Conservation (phyloP, 2,888 invertebrate species). For the Epirrita christyi region DNA sequence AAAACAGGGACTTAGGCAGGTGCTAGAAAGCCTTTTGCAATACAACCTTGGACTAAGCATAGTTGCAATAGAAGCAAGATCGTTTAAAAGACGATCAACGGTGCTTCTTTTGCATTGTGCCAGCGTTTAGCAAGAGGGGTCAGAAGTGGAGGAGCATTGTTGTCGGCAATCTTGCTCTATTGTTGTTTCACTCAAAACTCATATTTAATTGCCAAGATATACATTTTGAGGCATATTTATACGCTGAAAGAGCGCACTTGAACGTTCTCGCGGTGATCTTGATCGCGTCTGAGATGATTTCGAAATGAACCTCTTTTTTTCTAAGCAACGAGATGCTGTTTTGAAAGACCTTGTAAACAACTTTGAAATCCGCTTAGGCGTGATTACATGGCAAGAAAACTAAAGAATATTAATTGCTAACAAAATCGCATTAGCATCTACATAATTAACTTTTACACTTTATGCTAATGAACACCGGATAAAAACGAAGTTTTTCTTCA, state of each 20-base stretch:
- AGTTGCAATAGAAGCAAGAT: conserved; percentile 73
- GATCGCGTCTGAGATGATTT: conserved; percentile 58
- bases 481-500: conserved; percentile 51
- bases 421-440: conserved; percentile 49
- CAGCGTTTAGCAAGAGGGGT: conserved; percentile 73
- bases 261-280: conserved; percentile 49
- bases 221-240: conserved; percentile 38
- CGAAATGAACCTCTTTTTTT: not conserved
- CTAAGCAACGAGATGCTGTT: not conserved
- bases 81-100: conserved; percentile 82
- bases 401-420: conserved; percentile 32
- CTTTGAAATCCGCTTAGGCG: conserved; percentile 21
- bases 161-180: conserved; percentile 62
- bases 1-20: conserved; percentile 67
- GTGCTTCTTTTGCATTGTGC: conserved; percentile 73
- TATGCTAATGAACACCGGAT: conserved; percentile 54
- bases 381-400: conserved; percentile 34
- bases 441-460: conserved; percentile 54
- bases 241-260: conserved; percentile 26
- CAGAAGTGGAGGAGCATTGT: conserved; percentile 67
- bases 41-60: conserved; percentile 65
- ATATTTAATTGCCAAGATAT: conserved; percentile 67
- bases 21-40: conserved; percentile 81
- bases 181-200: conserved; percentile 71
- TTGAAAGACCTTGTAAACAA: conserved; percentile 37